Base-by-base conservation (phyloP, 2,797 vertebrate species). In the Jordanella pulchra region DNA sequence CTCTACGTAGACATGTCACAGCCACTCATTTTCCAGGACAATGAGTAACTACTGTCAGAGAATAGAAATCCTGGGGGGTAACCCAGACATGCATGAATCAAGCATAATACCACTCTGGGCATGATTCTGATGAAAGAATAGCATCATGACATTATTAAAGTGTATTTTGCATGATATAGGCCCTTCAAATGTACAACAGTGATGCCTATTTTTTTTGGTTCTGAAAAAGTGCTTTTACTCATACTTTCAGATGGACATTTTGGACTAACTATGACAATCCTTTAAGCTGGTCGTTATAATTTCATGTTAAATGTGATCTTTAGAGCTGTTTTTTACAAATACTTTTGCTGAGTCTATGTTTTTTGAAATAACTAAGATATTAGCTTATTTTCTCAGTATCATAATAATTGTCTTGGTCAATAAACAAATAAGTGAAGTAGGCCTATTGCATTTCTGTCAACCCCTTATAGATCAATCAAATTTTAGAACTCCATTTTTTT, bases 311-410 rank as follows among this genome's bases (percentile, higher is more conserved):
- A 51, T 51, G 17, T n/a, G 11, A 63, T 14, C 12, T 63, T 63
- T 4, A 50, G 53, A 71, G 10, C 39, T 58, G 64, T 39, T 27
- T 60, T 66, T 55, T 30, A n/a, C 71, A 81, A 82, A 56, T 85
- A 65, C 71, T n/a, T 65, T 78, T 56, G 14, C 70, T 35, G 23
- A 23, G 15, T 42, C 64, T 63, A 32, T n/a, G 35, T 56, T 72
- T 64, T 55, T 28, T 35, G 30, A n/a, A 23, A 23, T 3, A 61
- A 61, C 18, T 32, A 32, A 32, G 30, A 32, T 18, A 13, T 60
- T 9, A 4, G 1, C 35, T 11, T 60, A 60, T 60, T 60, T 39
- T 60, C 7, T 60, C 58, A 60, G 17, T 32, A 9, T 32, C 7
- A 21, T 12, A n/a, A 39, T 39, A 39, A 39, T 23, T 23, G 7